Evolutionary conservation across 2,888 invertebrate genomes (phyloP).

Genomic region (Kuschelorhynchus macadamiae): DNA sequence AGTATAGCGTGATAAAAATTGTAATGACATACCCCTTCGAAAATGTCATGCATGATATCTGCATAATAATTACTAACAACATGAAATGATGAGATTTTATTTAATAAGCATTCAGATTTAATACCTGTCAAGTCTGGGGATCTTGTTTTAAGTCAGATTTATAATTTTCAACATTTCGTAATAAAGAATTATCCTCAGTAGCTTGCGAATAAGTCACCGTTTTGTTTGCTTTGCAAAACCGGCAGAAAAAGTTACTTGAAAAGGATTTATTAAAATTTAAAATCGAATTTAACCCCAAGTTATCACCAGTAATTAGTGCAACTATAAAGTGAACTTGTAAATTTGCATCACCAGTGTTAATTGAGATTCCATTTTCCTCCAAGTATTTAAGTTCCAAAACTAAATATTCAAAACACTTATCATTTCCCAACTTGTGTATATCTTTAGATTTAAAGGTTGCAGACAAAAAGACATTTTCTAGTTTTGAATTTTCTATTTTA

Average conservation of each 20-base stretch:
- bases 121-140: constrained; percentile 21
- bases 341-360: constrained; percentile 23
- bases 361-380: constrained; percentile 44
- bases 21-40: constrained; percentile 52
- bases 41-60: constrained; percentile 53
- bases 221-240: constrained; percentile 49
- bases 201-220: constrained; percentile 21
- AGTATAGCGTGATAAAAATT: constrained; percentile 49
- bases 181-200: constrained; percentile 39
- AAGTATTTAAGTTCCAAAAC: constrained; percentile 46
- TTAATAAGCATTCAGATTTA: constrained; percentile 38
- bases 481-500: constrained; percentile 38
- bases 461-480: constrained; percentile 1
- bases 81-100: constrained; percentile 54
- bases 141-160: constrained; percentile 4
- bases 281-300: constrained; percentile 51
- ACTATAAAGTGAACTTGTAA: constrained; percentile 49
- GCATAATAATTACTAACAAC: constrained; percentile 49
- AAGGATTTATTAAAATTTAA: constrained; percentile 51
- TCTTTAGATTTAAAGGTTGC: no score
- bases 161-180: constrained; percentile 51
- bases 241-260: constrained; percentile 47
- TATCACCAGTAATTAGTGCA: constrained; percentile 51
- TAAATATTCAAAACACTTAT: not conserved
- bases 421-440: no score